phyloP scores from a whole-genome alignment of 2,797 vertebrate genomes.

The Carapus acus region DNA sequence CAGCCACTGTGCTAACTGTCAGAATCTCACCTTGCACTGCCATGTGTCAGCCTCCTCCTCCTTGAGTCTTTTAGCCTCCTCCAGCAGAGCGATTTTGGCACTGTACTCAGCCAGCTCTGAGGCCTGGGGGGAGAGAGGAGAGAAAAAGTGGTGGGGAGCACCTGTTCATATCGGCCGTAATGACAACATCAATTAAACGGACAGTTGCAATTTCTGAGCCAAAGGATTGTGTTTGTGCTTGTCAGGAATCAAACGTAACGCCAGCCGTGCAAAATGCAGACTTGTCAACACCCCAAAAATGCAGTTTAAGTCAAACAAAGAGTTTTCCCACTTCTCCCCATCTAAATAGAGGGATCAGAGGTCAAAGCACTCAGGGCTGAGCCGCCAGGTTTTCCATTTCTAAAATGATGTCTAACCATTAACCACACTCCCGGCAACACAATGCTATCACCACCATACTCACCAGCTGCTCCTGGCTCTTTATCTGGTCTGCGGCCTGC shows the following conservation, averaged over 20 bases:
- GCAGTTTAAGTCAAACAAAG: too few species aligned
- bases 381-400: neutral
- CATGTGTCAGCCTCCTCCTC: constrained; percentile 89
- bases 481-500: constrained; percentile 87
- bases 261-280: too few species aligned
- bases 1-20: neutral
- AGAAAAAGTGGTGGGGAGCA: constrained; percentile 8
- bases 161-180: constrained; percentile 1
- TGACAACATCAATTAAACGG: constrained; percentile 5
- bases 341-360: neutral
- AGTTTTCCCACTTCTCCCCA: neutral
- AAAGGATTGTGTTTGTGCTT: neutral
- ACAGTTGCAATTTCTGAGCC: neutral
- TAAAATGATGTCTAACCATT: neutral
- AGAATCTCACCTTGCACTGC: constrained; percentile 82
- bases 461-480: constrained; percentile 96
- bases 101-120: constrained; percentile 88
- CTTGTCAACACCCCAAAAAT: too few species aligned
- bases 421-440: neutral
- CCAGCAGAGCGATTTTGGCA: constrained; percentile 82
- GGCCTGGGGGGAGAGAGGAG: constrained; percentile 69
- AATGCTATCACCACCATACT: constrained; percentile 34
- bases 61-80: constrained; percentile 83
- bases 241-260: too few species aligned
- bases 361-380: neutral